A percentile compares a stretch with the other conserved stretches of the same genome.
Evolutionary conservation across 2,888 invertebrate species (phyloP).

Genomic region (Nymphalis urticae): DNA sequence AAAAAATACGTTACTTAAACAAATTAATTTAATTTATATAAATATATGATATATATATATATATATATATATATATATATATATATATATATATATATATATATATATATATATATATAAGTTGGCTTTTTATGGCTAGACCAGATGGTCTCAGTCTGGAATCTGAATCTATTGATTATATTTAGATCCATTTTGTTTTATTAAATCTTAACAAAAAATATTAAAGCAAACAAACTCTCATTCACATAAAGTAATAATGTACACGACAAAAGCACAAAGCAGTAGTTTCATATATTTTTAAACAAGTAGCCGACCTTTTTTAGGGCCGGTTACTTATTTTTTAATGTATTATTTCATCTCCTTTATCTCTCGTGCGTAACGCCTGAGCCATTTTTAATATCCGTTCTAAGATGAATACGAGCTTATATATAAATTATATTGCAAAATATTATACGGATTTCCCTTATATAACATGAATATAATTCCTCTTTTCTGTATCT

Average conservation of each 20-base stretch:
- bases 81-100: too few species aligned
- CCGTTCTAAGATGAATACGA: conserved; percentile 27
- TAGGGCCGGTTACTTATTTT: conserved; percentile 5
- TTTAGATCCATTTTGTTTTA: too few species aligned
- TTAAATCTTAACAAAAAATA: too few species aligned
- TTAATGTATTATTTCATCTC: conserved; percentile 27
- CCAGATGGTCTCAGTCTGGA: too few species aligned
- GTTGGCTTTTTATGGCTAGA: too few species aligned
- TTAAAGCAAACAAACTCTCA: too few species aligned
- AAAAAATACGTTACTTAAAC: too few species aligned
- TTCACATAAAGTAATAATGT: neutral
- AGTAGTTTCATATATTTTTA: conserved; percentile 10
- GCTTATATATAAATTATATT: conserved; percentile 32
- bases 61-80: too few species aligned
- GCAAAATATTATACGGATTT: neutral
- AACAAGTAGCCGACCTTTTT: conserved; percentile 4
- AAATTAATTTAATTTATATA: too few species aligned
- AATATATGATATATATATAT: too few species aligned
- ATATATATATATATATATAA: too few species aligned
- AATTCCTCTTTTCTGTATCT: neutral
- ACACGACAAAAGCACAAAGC: conserved; percentile 2
- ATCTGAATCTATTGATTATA: too few species aligned
- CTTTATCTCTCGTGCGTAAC: conserved; percentile 22
- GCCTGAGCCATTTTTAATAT: conserved; percentile 32
- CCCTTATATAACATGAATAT: neutral